Evolutionary conservation across 2,888 invertebrate genomes (phyloP).

Genomic region (Ganaspis brasiliensis): DNA sequence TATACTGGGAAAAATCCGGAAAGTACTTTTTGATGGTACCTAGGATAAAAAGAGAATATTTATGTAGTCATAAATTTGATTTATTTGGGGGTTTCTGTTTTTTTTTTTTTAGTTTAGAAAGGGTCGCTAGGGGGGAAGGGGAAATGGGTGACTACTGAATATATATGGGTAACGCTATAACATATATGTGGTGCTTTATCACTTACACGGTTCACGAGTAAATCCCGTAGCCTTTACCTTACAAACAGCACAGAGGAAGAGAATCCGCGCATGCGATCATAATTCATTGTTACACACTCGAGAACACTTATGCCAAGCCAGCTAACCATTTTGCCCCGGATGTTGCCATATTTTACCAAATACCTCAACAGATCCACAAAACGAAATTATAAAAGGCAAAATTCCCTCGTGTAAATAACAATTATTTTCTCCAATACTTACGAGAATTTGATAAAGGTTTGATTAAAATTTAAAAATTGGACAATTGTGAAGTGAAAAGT

Average conservation of each 20-base stretch:
- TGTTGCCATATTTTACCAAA: conserved; percentile 35
- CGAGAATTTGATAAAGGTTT: no score
- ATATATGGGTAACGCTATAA: not conserved
- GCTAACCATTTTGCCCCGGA: conserved; percentile 46
- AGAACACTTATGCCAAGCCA: conserved; percentile 62
- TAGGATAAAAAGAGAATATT: not conserved
- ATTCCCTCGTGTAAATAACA: not conserved
- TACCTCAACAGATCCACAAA: not conserved
- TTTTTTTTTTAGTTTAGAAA: conserved; percentile 3
- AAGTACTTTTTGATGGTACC: not conserved
- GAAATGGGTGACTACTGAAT: not conserved
- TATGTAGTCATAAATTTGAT: conserved; percentile 13
- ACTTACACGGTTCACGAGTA: conserved; percentile 55
- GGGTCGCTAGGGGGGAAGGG: not conserved
- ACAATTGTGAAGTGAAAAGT: no score
- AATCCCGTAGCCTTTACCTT: conserved; percentile 56
- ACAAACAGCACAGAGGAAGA: conserved; percentile 55
- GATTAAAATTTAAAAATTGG: no score
- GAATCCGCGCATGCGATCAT: conserved; percentile 56
- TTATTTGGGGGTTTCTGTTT: not conserved
- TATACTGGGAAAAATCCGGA: not conserved
- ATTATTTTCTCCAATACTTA: no score
- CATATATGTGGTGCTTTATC: conserved; percentile 58
- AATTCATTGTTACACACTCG: conserved; percentile 68
- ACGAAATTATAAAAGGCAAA: not conserved